Evolutionary conservation across 2,888 invertebrate genomes (phyloP), one percentile per base, ranked within the genome.

Genomic region (Trichopoda pennipes): DNA sequence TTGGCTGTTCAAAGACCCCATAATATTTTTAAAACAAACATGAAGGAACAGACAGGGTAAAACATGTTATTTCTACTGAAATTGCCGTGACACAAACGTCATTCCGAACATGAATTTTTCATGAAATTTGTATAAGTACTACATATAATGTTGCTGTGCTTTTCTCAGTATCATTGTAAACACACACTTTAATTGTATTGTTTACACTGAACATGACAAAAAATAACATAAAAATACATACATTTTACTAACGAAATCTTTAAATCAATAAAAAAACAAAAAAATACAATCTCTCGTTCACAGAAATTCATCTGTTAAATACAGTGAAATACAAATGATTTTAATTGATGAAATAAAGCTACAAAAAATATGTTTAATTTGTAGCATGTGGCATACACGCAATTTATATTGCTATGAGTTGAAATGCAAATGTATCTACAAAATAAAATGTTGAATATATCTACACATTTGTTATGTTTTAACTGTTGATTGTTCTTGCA

Each of bases 321-420:
- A 19, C 2, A 47, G 12, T 1, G n/a, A 66, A n/a, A 9, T 42
- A 16, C 14, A 49, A 17, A 64, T 49, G 17, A 14, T 3, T 35
- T 16, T 56, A 28, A 56, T 16, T 35, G 32, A 17, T 28, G 12
- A 21, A 49, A 58, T n/a, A 35, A 58, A 32, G 19, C 7, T 17
- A 42, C 3, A 44, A 7, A 17, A 44, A 70, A n/a, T 28, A 32
- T 32, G 16, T 64, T 75, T 68, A 66, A 76, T 60, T 76, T 76
- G 68, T 53, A 76, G 60, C 76, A 76, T 72, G 78, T 78, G 72
- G 77, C 49, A 69, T n/a, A 32, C 44, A 55, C 56, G 38, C 35
- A 49, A 49, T 64, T 64, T 56, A 51, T 21, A 32, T 58, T 56
- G 32, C 32, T 21, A n/a, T 35, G 7, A 28, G 68, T 28, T 76